These are phyloP conservation scores for Nasua narica DNA, from an alignment of 2,797 vertebrate genomes.

Conservation along the genomic window DNA sequence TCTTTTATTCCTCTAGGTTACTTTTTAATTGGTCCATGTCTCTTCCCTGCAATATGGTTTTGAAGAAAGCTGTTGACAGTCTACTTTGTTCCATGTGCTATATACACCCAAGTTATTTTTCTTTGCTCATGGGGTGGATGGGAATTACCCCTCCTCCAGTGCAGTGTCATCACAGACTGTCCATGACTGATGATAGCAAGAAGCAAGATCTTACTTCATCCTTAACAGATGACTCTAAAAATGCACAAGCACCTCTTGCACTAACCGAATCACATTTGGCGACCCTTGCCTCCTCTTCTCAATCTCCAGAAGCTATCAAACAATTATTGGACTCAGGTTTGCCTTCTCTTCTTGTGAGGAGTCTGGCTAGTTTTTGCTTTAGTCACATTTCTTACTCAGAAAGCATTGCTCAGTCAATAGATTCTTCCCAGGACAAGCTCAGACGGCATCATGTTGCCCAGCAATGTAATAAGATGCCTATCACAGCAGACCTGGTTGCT, in stretches of 20 bases:
- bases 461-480: conserved; percentile 86
- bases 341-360: conserved; percentile 95
- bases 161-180: conserved; percentile 91
- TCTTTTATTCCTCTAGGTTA: conserved; percentile 84
- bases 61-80: conserved; percentile 99
- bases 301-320: conserved; percentile 96
- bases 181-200: conserved; percentile 98
- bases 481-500: conserved; percentile 94
- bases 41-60: conserved; percentile 94
- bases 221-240: conserved; percentile 97
- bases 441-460: conserved; percentile 88
- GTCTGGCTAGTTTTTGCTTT: conserved; percentile 94
- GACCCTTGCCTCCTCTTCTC: conserved; percentile 96
- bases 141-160: conserved; percentile 90
- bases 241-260: conserved; percentile 90
- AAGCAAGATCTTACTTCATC: conserved; percentile 93
- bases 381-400: conserved; percentile 91
- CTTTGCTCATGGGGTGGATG: conserved; percentile 99
- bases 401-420: conserved; percentile 86
- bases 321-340: conserved; percentile 96
- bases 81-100: conserved; percentile 98
- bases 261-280: conserved; percentile 95
- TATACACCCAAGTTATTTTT: conserved; percentile 98
- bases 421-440: conserved; percentile 88
- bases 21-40: conserved; percentile 99